A percentile compares a stretch with the other conserved stretches of the same genome.
Evolutionary conservation across 92 coral and sea anemone species (phyloP).

Genomic region (Zoanthus solanderi): DNA sequence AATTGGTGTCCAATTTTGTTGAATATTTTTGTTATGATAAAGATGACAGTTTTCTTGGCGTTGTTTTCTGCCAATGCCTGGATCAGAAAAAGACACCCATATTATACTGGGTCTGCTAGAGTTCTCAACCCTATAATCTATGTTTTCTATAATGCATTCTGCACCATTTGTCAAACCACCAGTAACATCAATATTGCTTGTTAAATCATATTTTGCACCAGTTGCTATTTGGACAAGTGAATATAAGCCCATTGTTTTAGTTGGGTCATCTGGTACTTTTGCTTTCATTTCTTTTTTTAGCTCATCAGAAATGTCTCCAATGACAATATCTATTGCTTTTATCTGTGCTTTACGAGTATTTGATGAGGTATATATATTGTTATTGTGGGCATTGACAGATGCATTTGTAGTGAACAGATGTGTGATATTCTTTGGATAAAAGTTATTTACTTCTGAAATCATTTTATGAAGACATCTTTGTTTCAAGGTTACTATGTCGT

Average conservation of each 20-base stretch:
- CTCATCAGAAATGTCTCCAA: slow-evolving; percentile 74
- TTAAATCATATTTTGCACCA: slow-evolving; percentile 72
- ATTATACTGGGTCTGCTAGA: slow-evolving; percentile 74
- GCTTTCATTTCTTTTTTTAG: slow-evolving; percentile 64
- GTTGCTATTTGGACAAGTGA: slow-evolving; percentile 53
- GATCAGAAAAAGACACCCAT: slow-evolving; percentile 69
- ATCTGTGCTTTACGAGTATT: slow-evolving; percentile 63
- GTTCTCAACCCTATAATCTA: slow-evolving; percentile 69
- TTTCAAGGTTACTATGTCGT: slow-evolving; percentile 13
- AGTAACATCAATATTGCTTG: slow-evolving; percentile 65
- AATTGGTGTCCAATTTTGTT: slow-evolving; percentile 69
- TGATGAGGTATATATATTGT: slow-evolving; percentile 30
- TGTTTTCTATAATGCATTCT: slow-evolving; percentile 66
- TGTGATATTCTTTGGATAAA: slow-evolving; percentile 33
- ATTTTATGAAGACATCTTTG: slow-evolving; percentile 9
- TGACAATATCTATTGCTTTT: slow-evolving; percentile 62
- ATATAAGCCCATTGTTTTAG: slow-evolving; percentile 72
- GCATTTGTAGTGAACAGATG: slow-evolving; percentile 71
- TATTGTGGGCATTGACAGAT: slow-evolving; percentile 58
- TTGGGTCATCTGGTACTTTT: slow-evolving; percentile 66
- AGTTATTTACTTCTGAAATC: slow-evolving; percentile 9
- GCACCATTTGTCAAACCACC: slow-evolving; percentile 86
- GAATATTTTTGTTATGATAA: slow-evolving; percentile 30
- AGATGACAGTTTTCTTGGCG: slow-evolving; percentile 62
- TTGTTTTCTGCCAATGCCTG: slow-evolving; percentile 51